A percentile compares a stretch with the other conserved stretches of the same genome.
Evolutionary conservation across 2,113 vertebrate species (phyloP).

Genomic region (Pelecanus crispus): DNA sequence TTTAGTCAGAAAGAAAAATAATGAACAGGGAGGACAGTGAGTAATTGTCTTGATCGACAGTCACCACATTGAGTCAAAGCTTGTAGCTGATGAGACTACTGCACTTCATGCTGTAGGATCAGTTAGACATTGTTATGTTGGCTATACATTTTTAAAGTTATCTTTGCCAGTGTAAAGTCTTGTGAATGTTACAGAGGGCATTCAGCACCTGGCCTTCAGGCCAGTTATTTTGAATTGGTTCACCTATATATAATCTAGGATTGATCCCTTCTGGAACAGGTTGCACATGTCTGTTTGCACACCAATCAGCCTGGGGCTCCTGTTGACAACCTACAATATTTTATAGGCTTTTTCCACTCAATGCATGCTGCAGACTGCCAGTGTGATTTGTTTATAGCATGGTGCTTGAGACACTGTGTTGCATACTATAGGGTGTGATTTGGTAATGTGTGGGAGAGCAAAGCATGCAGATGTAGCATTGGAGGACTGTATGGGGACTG

Average conservation of each 20-base stretch:
- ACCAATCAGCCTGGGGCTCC: neutral
- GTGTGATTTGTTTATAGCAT: neutral
- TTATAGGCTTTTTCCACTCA: neutral
- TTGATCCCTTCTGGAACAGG: neutral
- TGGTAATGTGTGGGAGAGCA: neutral
- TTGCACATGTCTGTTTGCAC: neutral
- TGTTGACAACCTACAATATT: neutral
- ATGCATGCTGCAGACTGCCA: neutral
- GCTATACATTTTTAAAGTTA: neutral
- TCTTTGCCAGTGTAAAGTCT: neutral
- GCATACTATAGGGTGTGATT: rapidly evolving
- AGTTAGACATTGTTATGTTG: neutral
- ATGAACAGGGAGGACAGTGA: neutral
- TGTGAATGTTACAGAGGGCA: neutral
- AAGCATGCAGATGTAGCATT: neutral
- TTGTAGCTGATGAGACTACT: neutral
- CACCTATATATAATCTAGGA: neutral
- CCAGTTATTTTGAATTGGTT: neutral
- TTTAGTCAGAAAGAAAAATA: neutral
- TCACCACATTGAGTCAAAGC: neutral
- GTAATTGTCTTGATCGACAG: neutral
- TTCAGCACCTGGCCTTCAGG: neutral
- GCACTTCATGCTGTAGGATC: neutral
- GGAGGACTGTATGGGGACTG: neutral
- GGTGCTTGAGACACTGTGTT: neutral